phyloP scores from a whole-genome alignment of 2,797 vertebrate genomes.

The Pangasius djambal region DNA sequence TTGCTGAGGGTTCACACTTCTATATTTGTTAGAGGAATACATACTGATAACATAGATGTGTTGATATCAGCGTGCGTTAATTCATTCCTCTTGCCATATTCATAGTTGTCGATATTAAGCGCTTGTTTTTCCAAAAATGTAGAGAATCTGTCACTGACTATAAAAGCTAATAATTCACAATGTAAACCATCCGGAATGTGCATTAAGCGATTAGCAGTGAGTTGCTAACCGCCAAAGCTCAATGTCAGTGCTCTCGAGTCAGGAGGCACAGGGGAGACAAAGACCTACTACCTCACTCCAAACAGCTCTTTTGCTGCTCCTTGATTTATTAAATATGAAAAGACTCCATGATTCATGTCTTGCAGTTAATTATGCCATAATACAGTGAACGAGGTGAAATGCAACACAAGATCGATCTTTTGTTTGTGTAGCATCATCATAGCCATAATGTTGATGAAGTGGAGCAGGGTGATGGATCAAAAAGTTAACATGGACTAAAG shows the following conservation, averaged over 20 bases:
- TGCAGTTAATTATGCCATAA: conserved; percentile 15
- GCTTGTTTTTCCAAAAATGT: background rate
- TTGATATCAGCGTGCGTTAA: background rate
- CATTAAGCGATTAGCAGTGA: conserved; percentile 74
- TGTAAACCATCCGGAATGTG: conserved; percentile 65
- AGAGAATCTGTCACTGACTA: background rate
- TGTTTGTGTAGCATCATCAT: background rate
- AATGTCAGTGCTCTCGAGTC: conserved; percentile 52
- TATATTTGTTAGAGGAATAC: background rate
- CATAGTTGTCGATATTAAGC: background rate
- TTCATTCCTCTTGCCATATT: background rate
- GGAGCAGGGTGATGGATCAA: background rate
- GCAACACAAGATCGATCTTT: background rate
- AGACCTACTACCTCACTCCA: conserved; percentile 55
- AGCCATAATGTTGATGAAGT: background rate
- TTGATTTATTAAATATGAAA: conserved; percentile 12
- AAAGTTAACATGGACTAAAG: background rate
- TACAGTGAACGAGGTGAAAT: background rate
- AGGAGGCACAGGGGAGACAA: conserved; percentile 55
- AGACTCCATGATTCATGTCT: conserved; percentile 39
- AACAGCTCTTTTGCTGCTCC: conserved; percentile 38
- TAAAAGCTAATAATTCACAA: conserved; percentile 48
- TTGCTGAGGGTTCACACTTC: background rate
- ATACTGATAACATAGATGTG: background rate
- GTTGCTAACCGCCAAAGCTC: conserved; percentile 65